Conservation (phyloP, 2,888 invertebrate genomes). For the Drosophila nr. fundita region DNA sequence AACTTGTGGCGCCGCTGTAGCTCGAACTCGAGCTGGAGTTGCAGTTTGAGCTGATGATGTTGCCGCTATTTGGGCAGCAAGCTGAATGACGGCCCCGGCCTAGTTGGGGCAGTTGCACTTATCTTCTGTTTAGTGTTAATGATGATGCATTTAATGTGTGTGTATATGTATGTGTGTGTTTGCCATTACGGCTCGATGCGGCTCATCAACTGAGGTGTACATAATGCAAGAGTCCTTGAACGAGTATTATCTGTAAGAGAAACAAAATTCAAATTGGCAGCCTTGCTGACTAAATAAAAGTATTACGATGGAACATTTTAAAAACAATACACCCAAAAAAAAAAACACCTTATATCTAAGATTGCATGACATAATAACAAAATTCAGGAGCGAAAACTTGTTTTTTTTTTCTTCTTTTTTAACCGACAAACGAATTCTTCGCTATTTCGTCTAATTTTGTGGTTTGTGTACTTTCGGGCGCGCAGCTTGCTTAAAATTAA, state of each 20-base stretch:
- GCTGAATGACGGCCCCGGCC: slow-evolving; percentile 65
- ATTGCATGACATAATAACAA: slow-evolving; percentile 22
- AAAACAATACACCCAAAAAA: slow-evolving; percentile 26
- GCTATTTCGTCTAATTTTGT: slow-evolving; percentile 11
- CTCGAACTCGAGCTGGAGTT: slow-evolving; percentile 32
- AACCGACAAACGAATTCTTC: slow-evolving; percentile 6
- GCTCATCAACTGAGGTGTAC: slow-evolving; percentile 68
- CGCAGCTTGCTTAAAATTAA: slow-evolving; percentile 26
- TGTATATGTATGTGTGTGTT: slow-evolving; percentile 51
- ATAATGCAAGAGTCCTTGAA: slow-evolving; percentile 70
- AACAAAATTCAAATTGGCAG: slow-evolving; percentile 45
- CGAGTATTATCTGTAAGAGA: slow-evolving; percentile 73
- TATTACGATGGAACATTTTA: slow-evolving; percentile 63
- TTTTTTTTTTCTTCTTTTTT: slow-evolving; percentile 9
- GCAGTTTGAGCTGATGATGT: slow-evolving; percentile 54
- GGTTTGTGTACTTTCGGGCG: slow-evolving; percentile 14
- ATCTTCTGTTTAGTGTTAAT: slow-evolving; percentile 63
- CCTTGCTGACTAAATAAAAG: slow-evolving; percentile 52
- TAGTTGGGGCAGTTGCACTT: slow-evolving; percentile 71
- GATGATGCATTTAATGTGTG: slow-evolving; percentile 72
- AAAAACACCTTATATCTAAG: slow-evolving; percentile 31
- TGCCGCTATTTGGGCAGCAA: slow-evolving; percentile 38
- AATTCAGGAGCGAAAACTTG: slow-evolving; percentile 21
- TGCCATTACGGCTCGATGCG: slow-evolving; percentile 21
- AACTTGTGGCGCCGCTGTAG: slow-evolving; percentile 27